A percentile compares a stretch with the other conserved stretches of the same genome.
Conservation (phyloP, 2,888 invertebrate genomes). For the Drosophila mayaguana region DNA sequence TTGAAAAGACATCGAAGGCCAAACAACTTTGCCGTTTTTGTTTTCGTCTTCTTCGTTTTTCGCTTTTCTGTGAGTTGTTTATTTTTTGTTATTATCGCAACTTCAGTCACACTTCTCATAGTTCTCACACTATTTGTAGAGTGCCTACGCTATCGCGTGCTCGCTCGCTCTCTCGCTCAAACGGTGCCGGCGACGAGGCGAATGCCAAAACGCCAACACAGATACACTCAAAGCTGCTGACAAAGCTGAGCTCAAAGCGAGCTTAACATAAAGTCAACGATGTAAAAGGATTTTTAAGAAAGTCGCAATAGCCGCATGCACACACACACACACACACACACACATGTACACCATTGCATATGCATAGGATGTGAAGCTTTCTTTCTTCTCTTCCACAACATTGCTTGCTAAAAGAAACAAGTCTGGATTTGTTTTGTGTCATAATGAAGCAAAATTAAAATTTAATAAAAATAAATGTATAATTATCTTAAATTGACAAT, state of each 20-base stretch:
- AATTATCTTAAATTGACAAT: background rate
- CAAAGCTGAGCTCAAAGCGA: slow-evolving; percentile 1
- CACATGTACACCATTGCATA: background rate
- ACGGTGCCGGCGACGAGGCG: slow-evolving; percentile 41
- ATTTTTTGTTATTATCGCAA: slow-evolving; percentile 74
- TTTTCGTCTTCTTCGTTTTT: slow-evolving; percentile 47
- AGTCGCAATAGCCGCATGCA: background rate
- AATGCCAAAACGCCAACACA: slow-evolving; percentile 25
- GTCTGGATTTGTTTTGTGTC: background rate
- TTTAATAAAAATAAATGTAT: background rate
- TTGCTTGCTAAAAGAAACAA: background rate
- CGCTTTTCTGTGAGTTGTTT: slow-evolving; percentile 55
- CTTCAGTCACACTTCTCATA: slow-evolving; percentile 49
- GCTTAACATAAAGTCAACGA: background rate
- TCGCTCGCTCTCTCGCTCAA: slow-evolving; percentile 9
- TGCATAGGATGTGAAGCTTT: slow-evolving; percentile 21
- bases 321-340: background rate
- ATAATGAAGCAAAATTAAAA: background rate
- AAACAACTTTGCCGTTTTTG: slow-evolving; percentile 75
- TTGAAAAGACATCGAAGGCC: slow-evolving; percentile 80
- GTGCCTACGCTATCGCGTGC: slow-evolving; percentile 12
- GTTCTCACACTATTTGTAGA: slow-evolving; percentile 33
- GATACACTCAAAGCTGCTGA: background rate
- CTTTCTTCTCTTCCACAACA: slow-evolving; percentile 36
- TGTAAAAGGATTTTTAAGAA: slow-evolving; percentile 5